These are phyloP conservation scores for Podarcis muralis DNA, from an alignment of 2,113 vertebrate genomes.

Conservation along the genomic window DNA sequence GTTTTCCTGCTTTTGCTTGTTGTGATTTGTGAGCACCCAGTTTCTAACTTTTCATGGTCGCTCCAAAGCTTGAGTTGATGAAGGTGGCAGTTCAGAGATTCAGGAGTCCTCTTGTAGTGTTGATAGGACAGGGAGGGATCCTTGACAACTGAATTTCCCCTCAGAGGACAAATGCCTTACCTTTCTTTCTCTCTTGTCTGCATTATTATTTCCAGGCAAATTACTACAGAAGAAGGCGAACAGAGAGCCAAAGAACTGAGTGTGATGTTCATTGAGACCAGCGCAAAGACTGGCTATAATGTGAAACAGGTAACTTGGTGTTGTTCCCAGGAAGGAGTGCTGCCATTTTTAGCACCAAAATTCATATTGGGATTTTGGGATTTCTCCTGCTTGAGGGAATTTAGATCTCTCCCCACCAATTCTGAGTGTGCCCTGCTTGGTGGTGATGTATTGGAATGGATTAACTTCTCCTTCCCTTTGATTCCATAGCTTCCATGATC, in stretches of 20 bases:
- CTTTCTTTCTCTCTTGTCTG: slow-evolving; percentile 63
- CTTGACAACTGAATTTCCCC: neutral
- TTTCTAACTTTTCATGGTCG: neutral
- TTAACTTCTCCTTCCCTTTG: neutral
- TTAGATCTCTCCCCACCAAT: neutral
- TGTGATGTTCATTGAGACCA: slow-evolving; percentile 98
- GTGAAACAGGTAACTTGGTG: slow-evolving; percentile 87
- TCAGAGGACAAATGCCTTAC: slow-evolving; percentile 7
- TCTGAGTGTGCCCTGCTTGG: neutral
- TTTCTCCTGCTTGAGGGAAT: accelerated
- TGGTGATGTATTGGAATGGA: too few relatives aligned
- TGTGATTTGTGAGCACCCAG: accelerated
- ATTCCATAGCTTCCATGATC: neutral
- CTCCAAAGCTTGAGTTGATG: neutral
- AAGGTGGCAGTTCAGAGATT: neutral
- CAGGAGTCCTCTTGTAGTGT: neutral
- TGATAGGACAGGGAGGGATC: accelerated
- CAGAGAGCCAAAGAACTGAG: slow-evolving; percentile 96
- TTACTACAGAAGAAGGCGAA: slow-evolving; percentile 93
- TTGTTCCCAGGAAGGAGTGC: accelerated
- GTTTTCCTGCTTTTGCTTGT: neutral
- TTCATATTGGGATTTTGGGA: neutral
- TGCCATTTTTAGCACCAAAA: neutral
- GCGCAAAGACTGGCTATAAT: slow-evolving; percentile 96
- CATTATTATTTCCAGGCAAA: slow-evolving; percentile 84